Conservation (phyloP, 2,888 invertebrate genomes). For the Drosophila paramelanica region DNA sequence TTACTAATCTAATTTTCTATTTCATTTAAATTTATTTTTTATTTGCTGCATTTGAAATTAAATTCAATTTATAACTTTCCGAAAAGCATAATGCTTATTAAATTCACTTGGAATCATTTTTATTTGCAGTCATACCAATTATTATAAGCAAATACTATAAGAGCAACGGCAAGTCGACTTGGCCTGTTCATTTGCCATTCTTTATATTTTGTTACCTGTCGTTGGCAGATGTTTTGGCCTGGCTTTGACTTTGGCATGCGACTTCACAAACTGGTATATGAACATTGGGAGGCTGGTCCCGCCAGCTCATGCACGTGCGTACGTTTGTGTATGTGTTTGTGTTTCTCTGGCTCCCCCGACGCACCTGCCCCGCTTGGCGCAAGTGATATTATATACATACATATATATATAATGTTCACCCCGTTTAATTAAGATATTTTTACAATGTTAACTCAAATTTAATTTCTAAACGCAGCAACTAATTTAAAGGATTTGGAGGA, state of each 20-base stretch:
- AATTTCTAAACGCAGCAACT: constrained; percentile 39
- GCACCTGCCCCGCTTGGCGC: constrained; percentile 25
- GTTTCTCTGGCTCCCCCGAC: neutral
- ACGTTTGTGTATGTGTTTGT: neutral
- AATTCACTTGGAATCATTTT: neutral
- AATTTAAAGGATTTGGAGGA: constrained; percentile 23
- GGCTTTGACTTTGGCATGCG: constrained; percentile 35
- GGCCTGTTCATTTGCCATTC: constrained; percentile 1
- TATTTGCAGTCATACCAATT: neutral
- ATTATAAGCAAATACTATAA: neutral
- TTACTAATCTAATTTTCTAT: no score
- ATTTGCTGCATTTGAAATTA: neutral
- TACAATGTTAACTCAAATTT: constrained; percentile 49
- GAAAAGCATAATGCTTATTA: neutral
- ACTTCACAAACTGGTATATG: constrained; percentile 46
- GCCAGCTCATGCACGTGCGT: constrained; percentile 11
- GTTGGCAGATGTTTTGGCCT: constrained; percentile 42
- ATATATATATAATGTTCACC: neutral
- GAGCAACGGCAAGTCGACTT: constrained; percentile 13
- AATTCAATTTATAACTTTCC: neutral
- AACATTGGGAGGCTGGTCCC: constrained; percentile 35
- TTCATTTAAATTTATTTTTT: neutral
- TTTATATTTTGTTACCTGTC: constrained; percentile 24
- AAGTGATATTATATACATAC: neutral
- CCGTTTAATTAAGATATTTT: constrained; percentile 40